Percentiles rank a stretch among this genome's conserved stretches.
These are phyloP conservation scores for Cyrtorhinus lividipennis DNA, from an alignment of 1,140 invertebrate species.

Conservation along the genomic window DNA sequence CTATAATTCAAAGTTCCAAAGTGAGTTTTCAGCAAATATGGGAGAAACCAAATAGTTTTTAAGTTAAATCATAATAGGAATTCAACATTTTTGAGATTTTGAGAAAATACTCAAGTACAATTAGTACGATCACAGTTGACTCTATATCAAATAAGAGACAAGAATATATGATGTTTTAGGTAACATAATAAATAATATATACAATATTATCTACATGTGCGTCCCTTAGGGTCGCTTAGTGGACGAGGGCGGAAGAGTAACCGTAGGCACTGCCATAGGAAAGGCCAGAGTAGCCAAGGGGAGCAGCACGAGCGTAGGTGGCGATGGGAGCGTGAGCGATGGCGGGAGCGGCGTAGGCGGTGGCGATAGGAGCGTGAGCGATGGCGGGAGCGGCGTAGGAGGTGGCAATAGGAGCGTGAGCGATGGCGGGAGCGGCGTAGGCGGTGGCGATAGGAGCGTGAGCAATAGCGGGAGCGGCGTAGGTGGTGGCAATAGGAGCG, in stretches of 20 bases:
- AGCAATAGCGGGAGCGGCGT: constrained; percentile 2
- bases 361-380: neutral
- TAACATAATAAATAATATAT: neutral
- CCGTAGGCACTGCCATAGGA: neutral
- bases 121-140: too few species aligned
- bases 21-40: too few species aligned
- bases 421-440: constrained; percentile 2
- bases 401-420: neutral
- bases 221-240: neutral
- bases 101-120: too few species aligned
- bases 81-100: too few species aligned
- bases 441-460: constrained; percentile 3
- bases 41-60: too few species aligned
- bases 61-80: too few species aligned
- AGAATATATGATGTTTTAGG: too few species aligned
- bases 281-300: neutral
- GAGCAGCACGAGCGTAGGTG: neutral
- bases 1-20: too few species aligned
- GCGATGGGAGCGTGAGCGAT: neutral
- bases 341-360: neutral
- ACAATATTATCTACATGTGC: neutral
- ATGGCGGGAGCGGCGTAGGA: neutral
- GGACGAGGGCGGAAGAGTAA: neutral
- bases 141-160: too few species aligned
- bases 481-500: constrained; percentile 8